Conservation (phyloP, 2,113 vertebrate species). For the Brachypodius melanocephalos region DNA sequence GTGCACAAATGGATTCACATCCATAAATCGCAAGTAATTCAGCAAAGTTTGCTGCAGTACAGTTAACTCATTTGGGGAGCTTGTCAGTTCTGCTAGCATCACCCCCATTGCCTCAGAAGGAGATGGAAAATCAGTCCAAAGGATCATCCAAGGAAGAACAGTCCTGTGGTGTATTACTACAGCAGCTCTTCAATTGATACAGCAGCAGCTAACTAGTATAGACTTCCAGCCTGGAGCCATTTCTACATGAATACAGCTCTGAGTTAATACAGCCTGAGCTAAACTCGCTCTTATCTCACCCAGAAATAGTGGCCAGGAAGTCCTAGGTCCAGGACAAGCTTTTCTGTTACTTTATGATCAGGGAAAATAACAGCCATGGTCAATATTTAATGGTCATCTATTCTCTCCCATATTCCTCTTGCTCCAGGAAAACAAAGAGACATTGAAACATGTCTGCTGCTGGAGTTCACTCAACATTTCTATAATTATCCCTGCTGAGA, state of each 20-base stretch:
- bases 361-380: neutral
- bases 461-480: constrained; percentile 56
- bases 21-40: neutral
- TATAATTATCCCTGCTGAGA: constrained; percentile 66
- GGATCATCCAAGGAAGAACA: neutral
- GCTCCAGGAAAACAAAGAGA: constrained; percentile 10
- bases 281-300: neutral
- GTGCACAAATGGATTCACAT: neutral
- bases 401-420: neutral
- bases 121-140: neutral
- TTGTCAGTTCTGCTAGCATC: neutral
- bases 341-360: neutral
- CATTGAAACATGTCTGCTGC: constrained; percentile 18
- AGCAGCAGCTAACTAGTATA: neutral
- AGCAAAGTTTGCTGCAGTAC: neutral
- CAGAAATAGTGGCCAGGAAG: neutral
- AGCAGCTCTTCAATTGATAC: neutral
- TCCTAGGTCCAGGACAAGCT: neutral
- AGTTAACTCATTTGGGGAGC: neutral
- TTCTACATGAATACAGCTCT: neutral
- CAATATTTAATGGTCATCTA: neutral
- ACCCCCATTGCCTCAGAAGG: neutral
- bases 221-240: neutral
- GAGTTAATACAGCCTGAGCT: neutral
- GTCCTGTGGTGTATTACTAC: neutral